These are phyloP conservation scores for Bimastos eiseni DNA, from an alignment of 2,888 invertebrate species.

Conservation along the genomic window DNA sequence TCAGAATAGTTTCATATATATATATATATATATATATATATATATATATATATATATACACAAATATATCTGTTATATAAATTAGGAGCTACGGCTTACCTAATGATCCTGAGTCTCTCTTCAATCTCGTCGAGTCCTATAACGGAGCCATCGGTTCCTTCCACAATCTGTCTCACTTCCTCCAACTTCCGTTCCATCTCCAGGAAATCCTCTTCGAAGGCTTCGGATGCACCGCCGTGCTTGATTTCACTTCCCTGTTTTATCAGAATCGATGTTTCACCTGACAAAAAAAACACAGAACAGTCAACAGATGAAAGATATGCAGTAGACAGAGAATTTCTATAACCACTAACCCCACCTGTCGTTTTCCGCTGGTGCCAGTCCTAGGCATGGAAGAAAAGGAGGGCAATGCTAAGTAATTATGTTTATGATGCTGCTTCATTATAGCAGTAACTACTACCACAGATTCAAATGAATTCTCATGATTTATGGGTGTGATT, in stretches of 20 bases:
- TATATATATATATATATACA: neutral
- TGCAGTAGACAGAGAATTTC: neutral
- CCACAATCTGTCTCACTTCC: conserved; percentile 78
- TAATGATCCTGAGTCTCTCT: conserved; percentile 63
- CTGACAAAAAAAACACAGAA: conserved; percentile 44
- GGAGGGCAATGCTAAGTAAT: too few relatives aligned
- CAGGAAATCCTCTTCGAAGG: conserved; percentile 91
- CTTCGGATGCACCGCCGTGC: conserved; percentile 91
- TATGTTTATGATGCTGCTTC: too few relatives aligned
- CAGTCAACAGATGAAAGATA: neutral
- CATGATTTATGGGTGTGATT: too few relatives aligned
- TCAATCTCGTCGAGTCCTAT: conserved; percentile 65
- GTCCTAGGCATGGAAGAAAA: too few relatives aligned
- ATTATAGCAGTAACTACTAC: too few relatives aligned
- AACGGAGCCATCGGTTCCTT: conserved; percentile 74
- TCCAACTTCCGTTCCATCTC: conserved; percentile 83
- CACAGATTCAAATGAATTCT: too few relatives aligned
- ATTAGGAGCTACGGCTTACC: conserved; percentile 54
- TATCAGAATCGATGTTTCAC: conserved; percentile 79
- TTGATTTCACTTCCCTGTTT: conserved; percentile 88
- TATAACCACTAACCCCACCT: neutral
- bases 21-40: neutral
- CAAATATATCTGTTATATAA: too few relatives aligned
- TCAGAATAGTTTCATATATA: neutral
- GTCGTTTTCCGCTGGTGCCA: too few relatives aligned